Conservation (phyloP, 2,888 invertebrate genomes). For the Choreutis nemorana region DNA sequence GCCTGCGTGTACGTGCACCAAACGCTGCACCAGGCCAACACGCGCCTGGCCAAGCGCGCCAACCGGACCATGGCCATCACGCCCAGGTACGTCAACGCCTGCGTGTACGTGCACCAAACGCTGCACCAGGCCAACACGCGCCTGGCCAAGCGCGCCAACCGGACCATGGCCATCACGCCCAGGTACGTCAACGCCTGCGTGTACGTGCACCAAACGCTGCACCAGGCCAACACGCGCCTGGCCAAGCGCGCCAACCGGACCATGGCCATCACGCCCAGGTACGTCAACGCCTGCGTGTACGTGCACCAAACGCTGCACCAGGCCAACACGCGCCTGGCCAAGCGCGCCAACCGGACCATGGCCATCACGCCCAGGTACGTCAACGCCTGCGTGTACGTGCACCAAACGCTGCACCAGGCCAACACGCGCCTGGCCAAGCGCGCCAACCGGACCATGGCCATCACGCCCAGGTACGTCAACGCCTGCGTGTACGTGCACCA, state of each 20-base stretch:
- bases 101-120: slow-evolving; percentile 98
- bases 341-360: slow-evolving; percentile 94
- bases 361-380: slow-evolving; percentile 96
- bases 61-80: slow-evolving; percentile 97
- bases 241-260: slow-evolving; percentile 93
- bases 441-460: slow-evolving; percentile 95
- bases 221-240: slow-evolving; percentile 90
- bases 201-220: slow-evolving; percentile 96
- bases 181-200: slow-evolving; percentile 95
- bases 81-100: slow-evolving; percentile 93
- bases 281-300: slow-evolving; percentile 28
- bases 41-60: slow-evolving; percentile 88
- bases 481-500: background rate
- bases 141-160: slow-evolving; percentile 88
- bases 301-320: slow-evolving; percentile 85
- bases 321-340: slow-evolving; percentile 89
- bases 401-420: slow-evolving; percentile 95
- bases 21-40: slow-evolving; percentile 94
- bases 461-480: slow-evolving; percentile 82
- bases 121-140: slow-evolving; percentile 93
- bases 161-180: slow-evolving; percentile 98
- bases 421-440: slow-evolving; percentile 90
- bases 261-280: slow-evolving; percentile 96
- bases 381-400: slow-evolving; percentile 98
- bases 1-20: slow-evolving; percentile 98